A percentile compares a stretch with the other conserved stretches of the same genome.
Conservation (phyloP, 2,113 vertebrate species). For the Melanerpes formicivorus region DNA sequence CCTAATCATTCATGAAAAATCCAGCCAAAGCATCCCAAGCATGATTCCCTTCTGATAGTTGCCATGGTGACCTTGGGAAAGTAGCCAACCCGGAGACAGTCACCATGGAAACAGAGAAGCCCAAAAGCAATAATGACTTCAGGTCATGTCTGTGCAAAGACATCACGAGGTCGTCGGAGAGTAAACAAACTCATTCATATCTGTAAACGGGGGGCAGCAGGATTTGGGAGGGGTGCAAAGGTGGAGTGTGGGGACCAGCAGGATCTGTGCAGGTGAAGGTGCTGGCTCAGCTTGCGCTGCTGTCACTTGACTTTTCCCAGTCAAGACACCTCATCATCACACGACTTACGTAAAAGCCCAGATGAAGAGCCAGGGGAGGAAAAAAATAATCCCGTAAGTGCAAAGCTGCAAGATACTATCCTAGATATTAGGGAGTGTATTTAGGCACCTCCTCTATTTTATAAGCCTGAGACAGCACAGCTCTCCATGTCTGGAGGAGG, state of each 20-base stretch:
- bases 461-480: constrained; percentile 49
- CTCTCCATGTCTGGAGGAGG: constrained; percentile 60
- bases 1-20: constrained; percentile 84
- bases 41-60: constrained; percentile 84
- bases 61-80: constrained; percentile 83
- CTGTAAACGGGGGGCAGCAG: not conserved
- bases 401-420: constrained; percentile 28
- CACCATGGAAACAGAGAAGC: constrained; percentile 81
- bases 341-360: constrained; percentile 28
- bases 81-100: constrained; percentile 80
- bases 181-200: constrained; percentile 70
- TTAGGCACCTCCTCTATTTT: constrained; percentile 57
- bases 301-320: not conserved
- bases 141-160: constrained; percentile 73
- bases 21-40: constrained; percentile 82
- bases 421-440: constrained; percentile 33
- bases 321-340: constrained; percentile 2
- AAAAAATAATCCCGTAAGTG: not conserved
- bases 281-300: constrained; percentile 10
- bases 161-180: constrained; percentile 59
- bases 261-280: not conserved
- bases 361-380: not conserved
- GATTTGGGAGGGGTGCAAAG: not conserved
- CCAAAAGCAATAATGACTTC: constrained; percentile 77
- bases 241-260: not conserved